Percentiles rank a stretch among this genome's conserved stretches.
These are phyloP conservation scores for Trichomalopsis sarcophagae DNA, from an alignment of 1,140 invertebrate species.

Conservation along the genomic window DNA sequence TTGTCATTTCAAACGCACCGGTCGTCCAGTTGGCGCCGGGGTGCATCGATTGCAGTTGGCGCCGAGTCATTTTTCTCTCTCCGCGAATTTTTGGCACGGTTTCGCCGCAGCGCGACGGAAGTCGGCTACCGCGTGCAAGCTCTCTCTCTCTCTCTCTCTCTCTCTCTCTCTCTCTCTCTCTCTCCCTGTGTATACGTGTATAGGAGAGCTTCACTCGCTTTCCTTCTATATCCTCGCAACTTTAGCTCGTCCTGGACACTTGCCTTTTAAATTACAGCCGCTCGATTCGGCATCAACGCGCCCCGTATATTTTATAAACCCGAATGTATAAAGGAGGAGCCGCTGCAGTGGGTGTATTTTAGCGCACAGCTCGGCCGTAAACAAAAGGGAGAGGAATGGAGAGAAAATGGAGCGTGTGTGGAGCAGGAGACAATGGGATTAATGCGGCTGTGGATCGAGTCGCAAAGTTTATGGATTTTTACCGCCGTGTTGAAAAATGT, in stretches of 20 bases:
- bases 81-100: conserved; percentile 38
- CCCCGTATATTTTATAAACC: conserved; percentile 22
- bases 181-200: background rate
- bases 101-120: conserved; percentile 12
- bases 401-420: background rate
- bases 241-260: conserved; percentile 22
- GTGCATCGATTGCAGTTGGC: conserved; percentile 51
- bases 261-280: conserved; percentile 37
- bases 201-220: too few relatives aligned
- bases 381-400: conserved; percentile 33
- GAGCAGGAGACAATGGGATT: too few relatives aligned
- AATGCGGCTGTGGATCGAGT: too few relatives aligned
- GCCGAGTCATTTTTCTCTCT: conserved; percentile 21
- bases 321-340: conserved; percentile 3
- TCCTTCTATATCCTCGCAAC: background rate
- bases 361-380: conserved; percentile 22
- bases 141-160: background rate
- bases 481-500: too few relatives aligned
- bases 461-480: too few relatives aligned
- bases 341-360: conserved; percentile 22
- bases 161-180: background rate
- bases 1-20: conserved; percentile 50
- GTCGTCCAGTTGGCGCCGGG: conserved; percentile 49
- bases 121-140: background rate
- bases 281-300: conserved; percentile 47